These are phyloP conservation scores for Elephas maximus DNA, from an alignment of 2,113 vertebrate species.

Conservation along the genomic window DNA sequence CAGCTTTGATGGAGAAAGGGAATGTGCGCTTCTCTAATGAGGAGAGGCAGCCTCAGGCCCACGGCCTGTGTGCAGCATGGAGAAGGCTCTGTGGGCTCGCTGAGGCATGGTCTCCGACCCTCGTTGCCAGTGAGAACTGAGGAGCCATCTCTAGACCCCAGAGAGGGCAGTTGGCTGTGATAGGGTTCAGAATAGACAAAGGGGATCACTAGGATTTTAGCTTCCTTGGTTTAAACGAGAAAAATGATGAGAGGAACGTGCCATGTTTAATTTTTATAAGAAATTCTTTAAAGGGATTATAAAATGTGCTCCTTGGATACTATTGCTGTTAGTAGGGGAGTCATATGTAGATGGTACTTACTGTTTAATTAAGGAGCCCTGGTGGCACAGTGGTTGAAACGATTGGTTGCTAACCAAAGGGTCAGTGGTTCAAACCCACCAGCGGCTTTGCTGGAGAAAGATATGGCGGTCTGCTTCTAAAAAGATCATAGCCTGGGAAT, in stretches of 20 bases:
- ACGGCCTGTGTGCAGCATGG: not conserved
- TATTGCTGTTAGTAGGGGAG: not conserved
- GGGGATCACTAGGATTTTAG: not conserved
- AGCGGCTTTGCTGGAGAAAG: too few relatives aligned
- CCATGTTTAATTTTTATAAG: not conserved
- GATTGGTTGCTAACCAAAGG: too few relatives aligned
- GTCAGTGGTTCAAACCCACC: too few relatives aligned
- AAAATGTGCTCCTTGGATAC: not conserved
- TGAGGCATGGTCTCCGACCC: not conserved
- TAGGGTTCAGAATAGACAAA: not conserved
- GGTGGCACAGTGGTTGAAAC: too few relatives aligned
- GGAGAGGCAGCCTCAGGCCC: not conserved
- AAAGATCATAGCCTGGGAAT: too few relatives aligned
- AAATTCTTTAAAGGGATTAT: slow-evolving; percentile 14
- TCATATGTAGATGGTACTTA: not conserved
- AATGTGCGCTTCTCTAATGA: not conserved
- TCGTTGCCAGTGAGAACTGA: not conserved
- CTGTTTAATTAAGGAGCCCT: not conserved
- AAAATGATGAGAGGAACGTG: not conserved
- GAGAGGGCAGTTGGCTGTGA: not conserved
- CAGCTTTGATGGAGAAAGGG: not conserved
- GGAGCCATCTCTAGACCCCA: not conserved
- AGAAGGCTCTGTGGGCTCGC: not conserved
- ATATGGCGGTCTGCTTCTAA: too few relatives aligned
- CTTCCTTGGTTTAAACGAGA: not conserved